Evolutionary conservation across 2,888 invertebrate genomes (phyloP).

Genomic region (Nephrotoma guestfalica): DNA sequence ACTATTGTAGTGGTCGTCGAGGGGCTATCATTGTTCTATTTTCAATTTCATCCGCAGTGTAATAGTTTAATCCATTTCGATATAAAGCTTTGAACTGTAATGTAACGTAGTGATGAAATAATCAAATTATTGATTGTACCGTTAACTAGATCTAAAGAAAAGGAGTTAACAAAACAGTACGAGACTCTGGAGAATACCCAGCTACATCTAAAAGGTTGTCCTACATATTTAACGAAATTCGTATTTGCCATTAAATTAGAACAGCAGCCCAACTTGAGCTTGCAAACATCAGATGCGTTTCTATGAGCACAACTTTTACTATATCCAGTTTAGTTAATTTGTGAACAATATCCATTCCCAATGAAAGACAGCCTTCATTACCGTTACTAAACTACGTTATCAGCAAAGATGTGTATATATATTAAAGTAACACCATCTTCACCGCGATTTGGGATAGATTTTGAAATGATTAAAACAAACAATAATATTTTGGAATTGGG

Average conservation of each 20-base stretch:
- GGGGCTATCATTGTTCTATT: constrained; percentile 60
- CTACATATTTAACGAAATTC: constrained; percentile 53
- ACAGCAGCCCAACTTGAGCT: constrained; percentile 17
- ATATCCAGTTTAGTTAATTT: constrained; percentile 71
- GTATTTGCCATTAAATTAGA: constrained; percentile 45
- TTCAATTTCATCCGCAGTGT: constrained; percentile 43
- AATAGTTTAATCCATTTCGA: constrained; percentile 44
- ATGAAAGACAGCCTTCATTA: constrained; percentile 44
- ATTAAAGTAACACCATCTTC: constrained; percentile 57
- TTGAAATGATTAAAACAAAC: constrained; percentile 81
- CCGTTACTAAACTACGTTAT: constrained; percentile 49
- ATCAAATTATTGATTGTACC: constrained; percentile 64
- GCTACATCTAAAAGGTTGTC: constrained; percentile 47
- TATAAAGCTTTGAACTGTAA: constrained; percentile 55
- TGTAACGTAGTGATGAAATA: constrained; percentile 56
- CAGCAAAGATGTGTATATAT: constrained; percentile 57
- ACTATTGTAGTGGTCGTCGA: constrained; percentile 64
- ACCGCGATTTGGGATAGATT: constrained; percentile 84
- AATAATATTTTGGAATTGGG: constrained; percentile 62
- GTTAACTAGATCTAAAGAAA: constrained; percentile 52
- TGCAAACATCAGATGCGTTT: constrained; percentile 43
- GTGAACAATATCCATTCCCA: constrained; percentile 78
- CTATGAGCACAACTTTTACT: constrained; percentile 66
- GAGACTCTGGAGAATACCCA: constrained; percentile 56
- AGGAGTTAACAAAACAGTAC: constrained; percentile 46